These are phyloP conservation scores for Tetrapedia diversipes DNA, from an alignment of 2,888 invertebrate genomes.

Conservation along the genomic window DNA sequence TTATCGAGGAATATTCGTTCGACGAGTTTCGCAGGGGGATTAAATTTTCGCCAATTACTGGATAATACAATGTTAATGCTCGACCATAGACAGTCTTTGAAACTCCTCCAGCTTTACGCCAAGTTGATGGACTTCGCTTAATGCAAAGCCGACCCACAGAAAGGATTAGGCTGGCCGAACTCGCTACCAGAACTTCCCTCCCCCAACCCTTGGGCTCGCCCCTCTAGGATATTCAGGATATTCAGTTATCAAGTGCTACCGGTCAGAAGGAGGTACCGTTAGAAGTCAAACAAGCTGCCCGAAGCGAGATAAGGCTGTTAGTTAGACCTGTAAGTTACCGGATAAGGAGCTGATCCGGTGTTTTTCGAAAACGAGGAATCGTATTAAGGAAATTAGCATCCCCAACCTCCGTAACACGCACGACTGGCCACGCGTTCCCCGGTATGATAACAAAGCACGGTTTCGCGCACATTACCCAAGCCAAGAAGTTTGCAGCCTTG, in stretches of 20 bases:
- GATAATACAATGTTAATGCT: conserved; percentile 38
- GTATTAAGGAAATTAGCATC: neutral
- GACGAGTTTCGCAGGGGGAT: neutral
- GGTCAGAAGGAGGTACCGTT: conserved; percentile 77
- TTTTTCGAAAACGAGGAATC: neutral
- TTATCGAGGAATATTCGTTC: neutral
- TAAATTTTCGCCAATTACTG: conserved; percentile 20
- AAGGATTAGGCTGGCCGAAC: conserved; percentile 79
- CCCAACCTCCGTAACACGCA: conserved; percentile 40
- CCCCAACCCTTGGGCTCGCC: conserved; percentile 13
- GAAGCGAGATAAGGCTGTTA: conserved; percentile 75
- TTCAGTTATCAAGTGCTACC: conserved; percentile 80
- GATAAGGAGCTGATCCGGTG: conserved; percentile 55
- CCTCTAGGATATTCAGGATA: conserved; percentile 67
- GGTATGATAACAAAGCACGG: conserved; percentile 34
- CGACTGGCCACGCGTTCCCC: conserved; percentile 1
- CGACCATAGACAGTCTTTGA: conserved; percentile 40
- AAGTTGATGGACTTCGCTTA: conserved; percentile 69
- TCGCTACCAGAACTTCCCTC: conserved; percentile 57
- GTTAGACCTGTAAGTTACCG: conserved; percentile 59
- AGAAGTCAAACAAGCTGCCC: conserved; percentile 81
- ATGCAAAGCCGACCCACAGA: conserved; percentile 72
- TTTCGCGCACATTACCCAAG: conserved; percentile 38
- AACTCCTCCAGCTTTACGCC: conserved; percentile 47
- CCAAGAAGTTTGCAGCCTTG: conserved; percentile 55